These are phyloP conservation scores for Drosophila kambysellisi DNA, from an alignment of 2,888 invertebrate species.

Conservation along the genomic window DNA sequence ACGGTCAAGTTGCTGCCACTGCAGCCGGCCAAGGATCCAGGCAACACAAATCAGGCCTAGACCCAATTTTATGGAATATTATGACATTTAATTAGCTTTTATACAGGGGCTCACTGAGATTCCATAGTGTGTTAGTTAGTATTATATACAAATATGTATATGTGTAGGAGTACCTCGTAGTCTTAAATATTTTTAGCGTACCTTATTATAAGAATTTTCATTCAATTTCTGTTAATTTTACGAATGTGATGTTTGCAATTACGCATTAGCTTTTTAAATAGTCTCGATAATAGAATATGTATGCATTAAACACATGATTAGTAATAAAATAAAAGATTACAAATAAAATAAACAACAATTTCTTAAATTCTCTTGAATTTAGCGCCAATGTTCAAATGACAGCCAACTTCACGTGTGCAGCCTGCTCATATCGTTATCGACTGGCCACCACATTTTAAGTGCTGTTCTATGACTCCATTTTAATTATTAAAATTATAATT, in stretches of 20 bases:
- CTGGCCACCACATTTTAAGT: slow-evolving; percentile 17
- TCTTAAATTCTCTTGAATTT: background rate
- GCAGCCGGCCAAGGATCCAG: slow-evolving; percentile 37
- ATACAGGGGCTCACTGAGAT: slow-evolving; percentile 48
- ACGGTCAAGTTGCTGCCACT: slow-evolving; percentile 57
- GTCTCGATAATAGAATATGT: slow-evolving; percentile 31
- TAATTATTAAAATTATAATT: no score
- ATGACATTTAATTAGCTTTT: slow-evolving; percentile 27
- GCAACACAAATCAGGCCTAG: slow-evolving; percentile 37
- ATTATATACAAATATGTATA: slow-evolving; percentile 29
- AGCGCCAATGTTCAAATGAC: background rate
- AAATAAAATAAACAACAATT: background rate
- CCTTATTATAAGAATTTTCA: slow-evolving; percentile 30
- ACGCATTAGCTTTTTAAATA: slow-evolving; percentile 32
- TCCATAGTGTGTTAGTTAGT: slow-evolving; percentile 45
- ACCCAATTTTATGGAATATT: background rate
- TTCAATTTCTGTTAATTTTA: slow-evolving; percentile 36
- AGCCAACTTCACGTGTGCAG: slow-evolving; percentile 4
- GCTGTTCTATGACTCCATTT: background rate
- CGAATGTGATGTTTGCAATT: slow-evolving; percentile 50
- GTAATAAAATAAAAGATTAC: slow-evolving; percentile 6
- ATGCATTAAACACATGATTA: slow-evolving; percentile 18
- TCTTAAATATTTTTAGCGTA: slow-evolving; percentile 31
- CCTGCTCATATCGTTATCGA: slow-evolving; percentile 1
- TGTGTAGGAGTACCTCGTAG: slow-evolving; percentile 36